These are phyloP conservation scores for Butorides virescens DNA, from an alignment of 2,113 vertebrate genomes.

Conservation along the genomic window DNA sequence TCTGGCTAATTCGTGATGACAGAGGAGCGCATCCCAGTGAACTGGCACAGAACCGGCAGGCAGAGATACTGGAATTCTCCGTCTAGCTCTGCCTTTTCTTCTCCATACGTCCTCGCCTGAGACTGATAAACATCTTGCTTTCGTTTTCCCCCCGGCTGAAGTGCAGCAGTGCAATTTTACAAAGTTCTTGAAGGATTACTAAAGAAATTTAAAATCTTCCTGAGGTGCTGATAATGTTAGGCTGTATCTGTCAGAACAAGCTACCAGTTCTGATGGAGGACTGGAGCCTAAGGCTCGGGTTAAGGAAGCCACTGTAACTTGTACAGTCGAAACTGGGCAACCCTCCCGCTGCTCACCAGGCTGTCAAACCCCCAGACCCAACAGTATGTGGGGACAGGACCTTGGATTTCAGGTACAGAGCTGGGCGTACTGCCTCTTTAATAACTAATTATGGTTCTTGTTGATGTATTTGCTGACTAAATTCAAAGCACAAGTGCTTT, in stretches of 20 bases:
- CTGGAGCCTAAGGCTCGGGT: neutral
- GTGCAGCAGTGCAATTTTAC: slow-evolving; percentile 13
- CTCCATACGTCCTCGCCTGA: neutral
- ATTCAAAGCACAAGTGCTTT: neutral
- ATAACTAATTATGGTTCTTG: neutral
- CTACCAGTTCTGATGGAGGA: neutral
- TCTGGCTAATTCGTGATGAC: neutral
- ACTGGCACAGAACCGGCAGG: neutral
- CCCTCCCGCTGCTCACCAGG: neutral
- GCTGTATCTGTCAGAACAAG: neutral
- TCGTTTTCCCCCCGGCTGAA: neutral
- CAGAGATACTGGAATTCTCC: neutral
- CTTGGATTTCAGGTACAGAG: neutral
- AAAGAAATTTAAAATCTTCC: slow-evolving; percentile 27
- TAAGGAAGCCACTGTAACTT: neutral
- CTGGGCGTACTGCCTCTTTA: neutral
- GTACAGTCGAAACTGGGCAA: neutral
- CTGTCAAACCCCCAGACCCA: neutral
- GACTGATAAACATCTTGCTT: slow-evolving; percentile 8
- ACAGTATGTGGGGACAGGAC: neutral
- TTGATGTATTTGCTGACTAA: neutral
- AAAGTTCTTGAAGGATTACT: neutral
- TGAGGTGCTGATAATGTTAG: neutral
- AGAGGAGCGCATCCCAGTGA: neutral
- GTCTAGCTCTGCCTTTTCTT: neutral